Evolutionary conservation across 1,140 invertebrate genomes (phyloP), one percentile per base, ranked within the genome.

Genomic region (Lordiphosa collinella): DNA sequence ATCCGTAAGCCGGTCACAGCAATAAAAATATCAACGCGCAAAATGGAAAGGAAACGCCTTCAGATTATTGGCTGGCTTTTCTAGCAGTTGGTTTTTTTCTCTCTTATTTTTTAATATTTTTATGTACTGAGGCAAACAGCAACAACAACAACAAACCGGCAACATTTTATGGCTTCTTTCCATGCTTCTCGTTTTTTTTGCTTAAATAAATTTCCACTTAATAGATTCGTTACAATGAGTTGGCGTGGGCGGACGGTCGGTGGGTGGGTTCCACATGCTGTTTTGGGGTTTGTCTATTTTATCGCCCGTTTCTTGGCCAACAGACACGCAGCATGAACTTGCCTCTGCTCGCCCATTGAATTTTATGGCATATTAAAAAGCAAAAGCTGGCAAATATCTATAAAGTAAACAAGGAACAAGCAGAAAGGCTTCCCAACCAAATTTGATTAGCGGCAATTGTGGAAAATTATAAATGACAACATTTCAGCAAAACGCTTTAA

Each of bases 201-300:
- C 76, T 71, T 75, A 82, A 80, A 80, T 80, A 80, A 80, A 80
- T 80, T 82, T 80, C 76, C 76, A 82, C 76, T 80, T 80, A 82
- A 80, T 80, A 80, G 76, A 80, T 80, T 82, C 71, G 76, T 82
- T 79, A 22, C 22, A 22, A 22, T 22, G 22, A 22, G 22, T 22
- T 79, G 65, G 74, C 74, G 22, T 10, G 22, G 41, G 72, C 62
- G 50, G 52, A 52, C 54, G 50, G 64, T 49, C 57, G 59, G 51
- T 41, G 48, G 31, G 41, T 51, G 37, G 60, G 47, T 46, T 31
- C 36, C 29, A 41, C 43, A 32, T 60, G 58, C 68, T 57, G 48
- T 70, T 37, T 44, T 70, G 38, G 48, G 64, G 50, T 52, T 57
- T 68, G 63, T 69, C 74, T 72, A 72, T 56, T 76, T 71, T 76